Evolutionary conservation across 2,888 invertebrate species (phyloP), one percentile per base, ranked within the genome.

Genomic region (Volucella inanis): DNA sequence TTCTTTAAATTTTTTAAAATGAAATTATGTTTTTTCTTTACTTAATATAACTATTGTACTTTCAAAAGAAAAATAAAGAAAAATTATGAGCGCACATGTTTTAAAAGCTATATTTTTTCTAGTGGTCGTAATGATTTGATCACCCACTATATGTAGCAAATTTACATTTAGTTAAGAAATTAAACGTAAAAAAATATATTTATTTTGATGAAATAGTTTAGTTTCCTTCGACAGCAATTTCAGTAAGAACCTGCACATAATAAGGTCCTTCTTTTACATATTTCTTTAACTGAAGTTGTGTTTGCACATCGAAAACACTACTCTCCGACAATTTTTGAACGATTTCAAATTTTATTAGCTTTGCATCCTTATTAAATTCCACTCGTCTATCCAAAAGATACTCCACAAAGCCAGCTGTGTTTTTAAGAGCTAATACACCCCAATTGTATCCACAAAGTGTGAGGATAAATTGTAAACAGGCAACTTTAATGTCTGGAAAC

Each of bases 191-290:
- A 10, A 14, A 15, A 41, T 43, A 43, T 0, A 2, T 45, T 45
- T 61, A 31, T 22, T 31, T 1, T 47, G 18, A 14, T 8, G 12
- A 18, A 8, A 6, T 12, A 6, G 11, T 43, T 89, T 87, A 87
- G 81, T 88, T 88, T 15, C 95, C 94, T 89, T 97, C 97, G 89
- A 96, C 93, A 4, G 96, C 96, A 61, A 98, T 94, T 91, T 96
- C 95, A 61, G 95, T 93, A 76, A 93, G 92, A n/a, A 93, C 92
- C 88, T 95, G 94, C n/a, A 96, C 93, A 91, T 94, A 95, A 90
- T 95, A 96, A 3, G 97, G 95, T 0, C 98, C 98, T 90, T 97
- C 95, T 54, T 94, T 94, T 10, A 95, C 94, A 91, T 95, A 97
- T 15, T 93, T 93, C 87, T 94, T 93, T 18, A 98, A 92, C 89